These are phyloP conservation scores for Polydrusus tereticollis DNA, from an alignment of 2,888 invertebrate genomes.

Conservation along the genomic window DNA sequence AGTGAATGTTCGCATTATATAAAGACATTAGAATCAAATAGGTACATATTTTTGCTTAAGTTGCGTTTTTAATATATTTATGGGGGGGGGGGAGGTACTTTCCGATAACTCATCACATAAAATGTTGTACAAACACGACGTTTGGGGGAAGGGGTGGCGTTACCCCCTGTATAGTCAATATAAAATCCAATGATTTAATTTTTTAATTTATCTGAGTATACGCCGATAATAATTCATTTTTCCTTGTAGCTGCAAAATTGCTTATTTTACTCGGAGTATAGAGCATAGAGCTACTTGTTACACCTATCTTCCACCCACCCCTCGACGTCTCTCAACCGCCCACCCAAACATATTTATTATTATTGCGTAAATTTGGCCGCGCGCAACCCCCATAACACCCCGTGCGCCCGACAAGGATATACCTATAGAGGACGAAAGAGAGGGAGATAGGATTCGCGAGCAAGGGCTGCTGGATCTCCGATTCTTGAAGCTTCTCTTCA, in stretches of 20 bases:
- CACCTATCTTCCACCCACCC: slow-evolving; percentile 41
- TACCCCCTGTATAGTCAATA: no score
- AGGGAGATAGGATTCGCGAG: slow-evolving; percentile 39
- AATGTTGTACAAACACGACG: no score
- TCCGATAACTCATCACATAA: no score
- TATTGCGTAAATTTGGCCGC: slow-evolving; percentile 52
- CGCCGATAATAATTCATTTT: no score
- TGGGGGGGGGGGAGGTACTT: no score
- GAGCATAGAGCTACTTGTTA: slow-evolving; percentile 43
- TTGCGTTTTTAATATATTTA: no score
- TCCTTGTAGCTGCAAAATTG: slow-evolving; percentile 1
- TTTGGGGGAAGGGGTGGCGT: no score
- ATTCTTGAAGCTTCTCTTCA: slow-evolving; percentile 34
- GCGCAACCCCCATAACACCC: slow-evolving; percentile 46
- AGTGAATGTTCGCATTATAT: no score
- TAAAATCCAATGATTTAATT: no score
- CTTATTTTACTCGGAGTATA: slow-evolving; percentile 1
- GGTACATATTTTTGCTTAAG: no score
- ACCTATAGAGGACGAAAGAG: slow-evolving; percentile 13
- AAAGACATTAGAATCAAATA: no score
- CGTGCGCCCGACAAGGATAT: slow-evolving; percentile 16
- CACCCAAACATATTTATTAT: slow-evolving; percentile 52
- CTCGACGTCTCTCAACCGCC: slow-evolving; percentile 42
- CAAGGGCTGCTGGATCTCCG: slow-evolving; percentile 44
- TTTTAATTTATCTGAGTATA: no score